phyloP scores from a whole-genome alignment of 2,113 vertebrate species.

The Gymnobelideus leadbeateri region DNA sequence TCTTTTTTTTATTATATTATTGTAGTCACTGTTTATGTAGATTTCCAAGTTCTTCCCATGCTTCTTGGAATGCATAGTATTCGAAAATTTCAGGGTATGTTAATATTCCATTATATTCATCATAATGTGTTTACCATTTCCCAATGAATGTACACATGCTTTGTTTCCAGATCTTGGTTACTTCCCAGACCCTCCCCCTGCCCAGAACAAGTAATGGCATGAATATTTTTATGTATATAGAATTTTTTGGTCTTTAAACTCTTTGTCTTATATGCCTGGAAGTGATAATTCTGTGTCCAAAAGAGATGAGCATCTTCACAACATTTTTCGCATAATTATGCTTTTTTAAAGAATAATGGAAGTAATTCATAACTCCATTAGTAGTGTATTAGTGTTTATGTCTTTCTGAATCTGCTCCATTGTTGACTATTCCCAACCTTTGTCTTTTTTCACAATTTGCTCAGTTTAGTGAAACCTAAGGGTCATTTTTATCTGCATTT shows the following conservation, averaged over 20 bases:
- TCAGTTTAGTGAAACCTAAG: background rate
- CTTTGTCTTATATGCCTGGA: background rate
- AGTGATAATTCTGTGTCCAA: background rate
- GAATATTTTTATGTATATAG: background rate
- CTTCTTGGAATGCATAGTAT: too few relatives aligned
- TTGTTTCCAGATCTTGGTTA: too few relatives aligned
- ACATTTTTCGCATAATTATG: background rate
- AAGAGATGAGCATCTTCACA: background rate
- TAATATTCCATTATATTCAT: too few relatives aligned
- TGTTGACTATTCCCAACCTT: background rate
- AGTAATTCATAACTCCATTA: background rate
- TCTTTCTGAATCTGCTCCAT: background rate
- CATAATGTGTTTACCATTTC: too few relatives aligned
- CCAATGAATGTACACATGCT: too few relatives aligned
- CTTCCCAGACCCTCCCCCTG: fast-evolving
- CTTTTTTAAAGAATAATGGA: background rate
- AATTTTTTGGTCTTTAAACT: background rate
- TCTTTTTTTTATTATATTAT: too few relatives aligned
- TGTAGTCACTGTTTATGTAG: too few relatives aligned
- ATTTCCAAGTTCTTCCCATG: too few relatives aligned
- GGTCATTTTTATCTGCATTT: background rate
- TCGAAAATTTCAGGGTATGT: too few relatives aligned
- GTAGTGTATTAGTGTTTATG: background rate
- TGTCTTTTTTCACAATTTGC: background rate
- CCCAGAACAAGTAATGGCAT: background rate